Evolutionary conservation across 2,888 invertebrate genomes (phyloP), one percentile per base, ranked within the genome.

Genomic region (Buathra laborator): DNA sequence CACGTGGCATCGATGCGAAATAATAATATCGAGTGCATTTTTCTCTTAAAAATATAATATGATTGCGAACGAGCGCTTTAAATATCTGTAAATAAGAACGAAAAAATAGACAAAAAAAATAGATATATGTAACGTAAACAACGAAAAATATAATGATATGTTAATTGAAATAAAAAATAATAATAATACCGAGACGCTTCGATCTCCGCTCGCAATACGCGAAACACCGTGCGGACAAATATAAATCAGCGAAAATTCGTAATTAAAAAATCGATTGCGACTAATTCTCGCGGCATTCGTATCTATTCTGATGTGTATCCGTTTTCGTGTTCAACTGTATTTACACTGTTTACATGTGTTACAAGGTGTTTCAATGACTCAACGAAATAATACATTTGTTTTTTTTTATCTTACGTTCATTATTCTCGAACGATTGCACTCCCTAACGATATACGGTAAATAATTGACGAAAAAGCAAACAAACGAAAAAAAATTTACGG

Each of bases 321-420:
- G 74, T 77, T 64, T 7, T 66, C 32, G 70, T 19, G 24, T 59
- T 29, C 14, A 14, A 59, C 59, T 29, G 24, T 59, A 84, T 84
- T 74, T 81, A 75, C 85, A 79, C 53, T 59, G 70, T 81, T 84
- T 70, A 70, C 80, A 74, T 56, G 68, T 46, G 67, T 24, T 24
- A 24, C 46, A 56, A 19, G 64, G 37, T 67, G 64, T 75, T 66
- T n/a, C 29, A 32, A 76, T 67, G n/a, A 64, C 32, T 64, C 24
- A 44, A 46, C 24, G 19, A 19, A 81, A 81, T 70, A 53, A 74
- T 78, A 74, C 48, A 19, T 44, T 67, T 72, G 37, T 37, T 37
- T 37, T 37, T 37, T 37, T 7, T 7, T 7, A 32, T 14, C 12
- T 59, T 16, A 32, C 59, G 29, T 37, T 44, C 44, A n/a, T 56